A percentile compares a stretch with the other conserved stretches of the same genome.
phyloP scores from a whole-genome alignment of 2,113 vertebrate species.

The Danionella cerebrum region DNA sequence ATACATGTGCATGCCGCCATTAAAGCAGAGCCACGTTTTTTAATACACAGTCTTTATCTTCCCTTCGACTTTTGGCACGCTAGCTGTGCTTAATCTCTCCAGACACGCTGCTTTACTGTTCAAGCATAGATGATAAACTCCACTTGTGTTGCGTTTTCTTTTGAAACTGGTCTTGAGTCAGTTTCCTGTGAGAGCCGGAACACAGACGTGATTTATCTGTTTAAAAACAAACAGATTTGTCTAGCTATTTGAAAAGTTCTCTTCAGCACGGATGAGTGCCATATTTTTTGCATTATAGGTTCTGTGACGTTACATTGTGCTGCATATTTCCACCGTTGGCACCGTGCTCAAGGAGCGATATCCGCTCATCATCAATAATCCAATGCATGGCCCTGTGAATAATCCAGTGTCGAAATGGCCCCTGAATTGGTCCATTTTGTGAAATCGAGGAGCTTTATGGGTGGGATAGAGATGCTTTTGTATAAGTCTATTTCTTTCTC shows the following conservation, averaged over 20 bases:
- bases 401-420: background rate
- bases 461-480: slow-evolving; percentile 44
- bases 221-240: slow-evolving; percentile 42
- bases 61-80: slow-evolving; percentile 42
- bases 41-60: slow-evolving; percentile 27
- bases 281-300: slow-evolving; percentile 48
- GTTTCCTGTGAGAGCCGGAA: slow-evolving; percentile 40
- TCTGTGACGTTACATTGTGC: slow-evolving; percentile 37
- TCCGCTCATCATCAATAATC: background rate
- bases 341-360: background rate
- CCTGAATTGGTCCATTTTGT: background rate
- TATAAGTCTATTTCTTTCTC: background rate
- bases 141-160: slow-evolving; percentile 16
- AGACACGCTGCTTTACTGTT: slow-evolving; percentile 27
- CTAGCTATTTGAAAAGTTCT: slow-evolving; percentile 23
- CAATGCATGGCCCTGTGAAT: background rate
- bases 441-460: background rate
- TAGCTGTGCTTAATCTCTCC: background rate
- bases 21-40: slow-evolving; percentile 42
- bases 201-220: slow-evolving; percentile 25
- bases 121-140: slow-evolving; percentile 21
- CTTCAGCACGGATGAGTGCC: slow-evolving; percentile 26
- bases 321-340: slow-evolving; percentile 26
- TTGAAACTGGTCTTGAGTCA: slow-evolving; percentile 1
- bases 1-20: slow-evolving; percentile 54